Evolutionary conservation across 2,888 invertebrate species (phyloP).

Genomic region (Aporophyla nigra): DNA sequence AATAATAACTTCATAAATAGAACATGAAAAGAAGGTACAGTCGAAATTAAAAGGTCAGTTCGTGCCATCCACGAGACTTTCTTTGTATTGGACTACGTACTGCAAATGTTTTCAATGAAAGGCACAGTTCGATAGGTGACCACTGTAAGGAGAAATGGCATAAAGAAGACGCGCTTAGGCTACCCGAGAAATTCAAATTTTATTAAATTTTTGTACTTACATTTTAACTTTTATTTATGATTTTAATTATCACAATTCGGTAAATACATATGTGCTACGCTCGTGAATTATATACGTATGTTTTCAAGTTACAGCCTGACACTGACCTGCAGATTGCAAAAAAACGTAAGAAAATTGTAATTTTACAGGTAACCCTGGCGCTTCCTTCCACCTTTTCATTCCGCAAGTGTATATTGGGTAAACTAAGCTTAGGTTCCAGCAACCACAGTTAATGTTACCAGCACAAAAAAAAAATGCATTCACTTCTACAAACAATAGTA

Average conservation of each 20-base stretch:
- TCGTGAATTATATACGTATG: too few relatives aligned
- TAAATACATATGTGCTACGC: too few relatives aligned
- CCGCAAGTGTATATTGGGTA: neutral
- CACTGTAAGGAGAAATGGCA: neutral
- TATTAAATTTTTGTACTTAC: too few relatives aligned
- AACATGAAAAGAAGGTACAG: neutral
- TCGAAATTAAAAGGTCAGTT: neutral
- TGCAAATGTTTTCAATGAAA: neutral
- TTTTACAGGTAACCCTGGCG: too few relatives aligned
- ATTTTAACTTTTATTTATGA: too few relatives aligned
- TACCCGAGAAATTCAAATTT: too few relatives aligned
- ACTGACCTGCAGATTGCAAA: too few relatives aligned
- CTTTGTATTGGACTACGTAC: neutral
- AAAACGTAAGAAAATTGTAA: too few relatives aligned
- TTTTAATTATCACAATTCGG: too few relatives aligned
- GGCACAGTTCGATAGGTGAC: too few relatives aligned
- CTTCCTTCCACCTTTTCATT: neutral
- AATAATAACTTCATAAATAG: neutral
- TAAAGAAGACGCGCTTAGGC: too few relatives aligned
- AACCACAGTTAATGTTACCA: neutral
- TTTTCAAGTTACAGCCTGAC: too few relatives aligned
- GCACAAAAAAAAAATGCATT: neutral
- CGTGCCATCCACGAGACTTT: neutral
- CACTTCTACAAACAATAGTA: neutral
- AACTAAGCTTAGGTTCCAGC: neutral